These are phyloP conservation scores for Saccostrea glomerata DNA, from an alignment of 1,140 invertebrate genomes.

Conservation along the genomic window DNA sequence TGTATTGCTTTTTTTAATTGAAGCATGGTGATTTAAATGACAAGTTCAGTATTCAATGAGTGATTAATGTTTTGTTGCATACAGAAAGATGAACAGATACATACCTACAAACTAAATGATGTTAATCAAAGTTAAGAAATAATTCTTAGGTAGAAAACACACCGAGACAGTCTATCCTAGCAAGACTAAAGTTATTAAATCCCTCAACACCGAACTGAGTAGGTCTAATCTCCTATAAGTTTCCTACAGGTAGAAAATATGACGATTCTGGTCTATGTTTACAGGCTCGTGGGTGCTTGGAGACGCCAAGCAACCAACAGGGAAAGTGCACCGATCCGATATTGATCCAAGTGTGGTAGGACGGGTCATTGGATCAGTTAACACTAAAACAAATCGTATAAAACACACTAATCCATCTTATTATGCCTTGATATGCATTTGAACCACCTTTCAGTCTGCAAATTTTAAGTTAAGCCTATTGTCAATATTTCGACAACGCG, in stretches of 20 bases:
- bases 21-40: constrained; percentile 10
- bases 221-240: constrained; percentile 13
- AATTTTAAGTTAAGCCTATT: constrained; percentile 24
- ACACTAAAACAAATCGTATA: constrained; percentile 30
- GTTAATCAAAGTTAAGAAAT: constrained; percentile 13
- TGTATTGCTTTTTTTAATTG: neutral
- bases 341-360: constrained; percentile 47
- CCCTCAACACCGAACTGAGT: neutral
- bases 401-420: constrained; percentile 3
- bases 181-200: constrained; percentile 24
- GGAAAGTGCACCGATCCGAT: constrained; percentile 51
- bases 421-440: constrained; percentile 6
- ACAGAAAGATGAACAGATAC: constrained; percentile 7
- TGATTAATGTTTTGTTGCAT: neutral
- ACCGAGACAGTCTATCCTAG: constrained; percentile 12
- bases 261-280: constrained; percentile 60
- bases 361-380: constrained; percentile 28
- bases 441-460: constrained; percentile 4
- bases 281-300: constrained; percentile 63
- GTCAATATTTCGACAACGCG: neutral
- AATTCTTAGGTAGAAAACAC: neutral
- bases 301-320: constrained; percentile 66
- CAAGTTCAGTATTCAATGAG: neutral
- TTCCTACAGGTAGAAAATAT: constrained; percentile 20
- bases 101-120: neutral